Conservation (phyloP, 2,113 vertebrate species). For the Narcine bancroftii region DNA sequence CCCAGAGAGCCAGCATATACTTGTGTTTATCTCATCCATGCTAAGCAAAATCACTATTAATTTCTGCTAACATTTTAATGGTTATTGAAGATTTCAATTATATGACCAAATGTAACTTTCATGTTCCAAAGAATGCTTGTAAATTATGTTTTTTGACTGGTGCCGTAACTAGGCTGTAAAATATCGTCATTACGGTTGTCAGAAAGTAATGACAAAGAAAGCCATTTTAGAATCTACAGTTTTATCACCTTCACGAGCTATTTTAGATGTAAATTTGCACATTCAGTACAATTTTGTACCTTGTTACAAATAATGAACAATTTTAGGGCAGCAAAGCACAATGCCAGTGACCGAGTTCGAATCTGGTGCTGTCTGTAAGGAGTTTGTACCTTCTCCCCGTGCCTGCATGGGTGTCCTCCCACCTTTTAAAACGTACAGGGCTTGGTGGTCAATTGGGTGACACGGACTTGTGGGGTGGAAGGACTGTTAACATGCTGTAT, state of each 20-base stretch:
- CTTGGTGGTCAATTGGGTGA: too few species aligned
- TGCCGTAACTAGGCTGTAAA: slow-evolving; percentile 10
- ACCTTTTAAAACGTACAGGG: too few species aligned
- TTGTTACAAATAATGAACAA: not conserved
- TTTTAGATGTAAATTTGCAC: not conserved
- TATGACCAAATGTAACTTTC: not conserved
- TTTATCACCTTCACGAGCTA: not conserved
- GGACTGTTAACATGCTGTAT: too few species aligned
- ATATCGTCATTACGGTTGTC: slow-evolving; percentile 7
- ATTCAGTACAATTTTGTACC: not conserved
- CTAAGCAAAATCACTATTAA: slow-evolving; percentile 35
- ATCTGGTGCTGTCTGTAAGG: too few species aligned
- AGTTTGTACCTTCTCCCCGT: too few species aligned
- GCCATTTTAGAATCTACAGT: not conserved
- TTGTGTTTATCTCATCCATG: slow-evolving; percentile 25
- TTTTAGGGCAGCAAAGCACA: too few species aligned
- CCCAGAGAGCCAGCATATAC: not conserved
- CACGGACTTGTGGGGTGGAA: too few species aligned
- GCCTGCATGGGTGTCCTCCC: too few species aligned
- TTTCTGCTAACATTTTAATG: slow-evolving; percentile 32
- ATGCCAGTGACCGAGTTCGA: too few species aligned
- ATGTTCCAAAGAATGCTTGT: not conserved
- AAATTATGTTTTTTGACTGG: slow-evolving; percentile 6
- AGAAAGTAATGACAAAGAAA: slow-evolving; percentile 26
- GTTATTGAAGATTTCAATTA: slow-evolving; percentile 32